Evolutionary conservation across 2,113 vertebrate species (phyloP).

Genomic region (Lepus americanus): DNA sequence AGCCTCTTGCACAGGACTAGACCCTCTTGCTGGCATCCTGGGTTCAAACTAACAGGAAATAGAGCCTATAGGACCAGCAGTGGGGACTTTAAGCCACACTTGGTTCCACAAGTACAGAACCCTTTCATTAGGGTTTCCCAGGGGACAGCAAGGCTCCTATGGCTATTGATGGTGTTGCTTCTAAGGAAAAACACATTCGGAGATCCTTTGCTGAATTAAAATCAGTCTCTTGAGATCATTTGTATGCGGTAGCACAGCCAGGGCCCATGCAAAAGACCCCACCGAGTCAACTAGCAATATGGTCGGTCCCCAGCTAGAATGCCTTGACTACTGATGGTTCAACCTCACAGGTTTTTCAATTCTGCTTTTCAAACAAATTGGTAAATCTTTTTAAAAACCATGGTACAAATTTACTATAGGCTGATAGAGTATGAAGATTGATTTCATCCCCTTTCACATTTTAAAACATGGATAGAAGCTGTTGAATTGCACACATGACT

Average conservation of each 20-base stretch:
- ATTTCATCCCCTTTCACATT: neutral
- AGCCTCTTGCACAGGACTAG: neutral
- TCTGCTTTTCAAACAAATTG: no score
- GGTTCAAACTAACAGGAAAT: neutral
- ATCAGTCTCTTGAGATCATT: slow-evolving; percentile 33
- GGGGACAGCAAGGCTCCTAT: neutral
- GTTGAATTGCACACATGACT: neutral
- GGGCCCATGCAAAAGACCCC: neutral
- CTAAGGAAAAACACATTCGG: slow-evolving; percentile 32
- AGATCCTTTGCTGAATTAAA: neutral
- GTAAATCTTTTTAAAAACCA: no score
- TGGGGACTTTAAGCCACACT: neutral
- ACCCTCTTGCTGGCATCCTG: neutral
- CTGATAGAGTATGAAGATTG: slow-evolving; percentile 11
- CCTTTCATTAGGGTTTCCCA: neutral
- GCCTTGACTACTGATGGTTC: neutral
- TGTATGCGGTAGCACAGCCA: neutral
- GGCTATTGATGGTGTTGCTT: slow-evolving; percentile 31
- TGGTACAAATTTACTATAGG: no score
- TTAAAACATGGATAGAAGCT: neutral
- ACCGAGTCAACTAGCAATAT: neutral
- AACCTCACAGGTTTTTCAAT: no score
- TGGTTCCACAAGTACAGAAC: neutral
- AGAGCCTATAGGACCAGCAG: neutral
- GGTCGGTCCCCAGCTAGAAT: neutral